Base-by-base conservation (phyloP, 1,140 invertebrate genomes). In the Platyscapa corneri region DNA sequence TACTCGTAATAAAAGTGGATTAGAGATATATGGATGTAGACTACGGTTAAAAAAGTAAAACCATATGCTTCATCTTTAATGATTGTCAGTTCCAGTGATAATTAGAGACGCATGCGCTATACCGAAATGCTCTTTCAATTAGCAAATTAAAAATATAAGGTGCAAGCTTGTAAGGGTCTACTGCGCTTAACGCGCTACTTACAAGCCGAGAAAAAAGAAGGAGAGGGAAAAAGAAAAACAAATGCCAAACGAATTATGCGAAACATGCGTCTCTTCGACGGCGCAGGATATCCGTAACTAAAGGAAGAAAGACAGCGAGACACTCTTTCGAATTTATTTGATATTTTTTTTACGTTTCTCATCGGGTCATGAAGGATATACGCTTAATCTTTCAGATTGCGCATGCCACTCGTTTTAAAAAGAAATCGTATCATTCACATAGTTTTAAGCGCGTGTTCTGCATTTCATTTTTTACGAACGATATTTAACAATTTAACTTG, bases 261-360 rank as follows among this genome's bases (percentile, higher is more conserved):
- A 46, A 23, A 76, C 74, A 32, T 42, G 34, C 70, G 34, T 23
- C 46, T 5, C n/a, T 67, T 67, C 30, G 30, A 34, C 7, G 30
- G 46, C 46, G 42, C 74, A 76, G 74, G 74, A 76, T 76, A 76
- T 76, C 74, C 74, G 74, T 30, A 49, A 74, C 5, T 42, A 74
- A n/a, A 42, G 20, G 3, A 67, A 6, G n/a, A 64, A 30, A 64
- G 16, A n/a, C 30, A 18, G 2, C 0, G 30, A 67, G 12, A 30
- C 3, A 65, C 37, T 72, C 20, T 72, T 74, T 74, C 27, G 27
- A n/a, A 27, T 37, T 42, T 39, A 34, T 12, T 74, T 27, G 6
- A 8, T 0, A 0, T 37, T 10, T 12, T 74, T 37, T 42, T 74
- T 42, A 42, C 23, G 34, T 42, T 74, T 42, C 42, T 23, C 18